A percentile compares a stretch with the other conserved stretches of the same genome.
Conservation (phyloP, 2,797 vertebrate genomes). For the Xenentodon cancila region DNA sequence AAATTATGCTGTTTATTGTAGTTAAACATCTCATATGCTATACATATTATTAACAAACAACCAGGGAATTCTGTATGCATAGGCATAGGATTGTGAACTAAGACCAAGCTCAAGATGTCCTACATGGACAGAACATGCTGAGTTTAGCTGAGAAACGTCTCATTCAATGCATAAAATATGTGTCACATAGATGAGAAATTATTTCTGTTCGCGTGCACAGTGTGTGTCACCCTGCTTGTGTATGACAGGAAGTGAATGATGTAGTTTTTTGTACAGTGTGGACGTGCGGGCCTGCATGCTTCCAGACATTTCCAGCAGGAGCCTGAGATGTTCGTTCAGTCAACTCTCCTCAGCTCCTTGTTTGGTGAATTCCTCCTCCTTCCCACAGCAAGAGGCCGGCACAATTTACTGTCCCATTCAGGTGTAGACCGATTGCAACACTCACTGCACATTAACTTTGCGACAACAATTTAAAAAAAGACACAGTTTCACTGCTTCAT, state of each 20-base stretch:
- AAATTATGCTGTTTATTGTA: too few species aligned
- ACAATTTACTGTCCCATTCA: slow-evolving; percentile 61
- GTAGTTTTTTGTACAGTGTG: slow-evolving; percentile 14
- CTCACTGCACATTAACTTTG: slow-evolving; percentile 34
- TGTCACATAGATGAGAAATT: slow-evolving; percentile 13
- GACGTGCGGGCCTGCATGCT: slow-evolving; percentile 21
- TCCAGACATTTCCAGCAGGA: slow-evolving; percentile 14
- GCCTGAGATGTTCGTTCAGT: slow-evolving; percentile 30
- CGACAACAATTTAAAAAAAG: too few species aligned
- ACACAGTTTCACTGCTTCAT: too few species aligned
- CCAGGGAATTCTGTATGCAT: too few species aligned
- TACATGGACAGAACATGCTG: background rate
- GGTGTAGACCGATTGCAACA: slow-evolving; percentile 54
- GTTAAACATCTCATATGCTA: too few species aligned
- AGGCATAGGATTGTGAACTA: too few species aligned
- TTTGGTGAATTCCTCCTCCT: slow-evolving; percentile 77
- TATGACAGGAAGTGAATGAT: slow-evolving; percentile 22
- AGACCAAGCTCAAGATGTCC: background rate
- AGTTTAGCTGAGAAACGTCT: background rate
- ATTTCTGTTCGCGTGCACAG: background rate
- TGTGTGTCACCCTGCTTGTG: slow-evolving; percentile 5
- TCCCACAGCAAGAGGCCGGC: slow-evolving; percentile 23
- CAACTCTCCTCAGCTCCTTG: slow-evolving; percentile 57
- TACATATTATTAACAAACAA: too few species aligned
- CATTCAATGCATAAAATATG: background rate